Conservation (phyloP, 2,113 vertebrate species). For the Syrmaticus mikado region DNA sequence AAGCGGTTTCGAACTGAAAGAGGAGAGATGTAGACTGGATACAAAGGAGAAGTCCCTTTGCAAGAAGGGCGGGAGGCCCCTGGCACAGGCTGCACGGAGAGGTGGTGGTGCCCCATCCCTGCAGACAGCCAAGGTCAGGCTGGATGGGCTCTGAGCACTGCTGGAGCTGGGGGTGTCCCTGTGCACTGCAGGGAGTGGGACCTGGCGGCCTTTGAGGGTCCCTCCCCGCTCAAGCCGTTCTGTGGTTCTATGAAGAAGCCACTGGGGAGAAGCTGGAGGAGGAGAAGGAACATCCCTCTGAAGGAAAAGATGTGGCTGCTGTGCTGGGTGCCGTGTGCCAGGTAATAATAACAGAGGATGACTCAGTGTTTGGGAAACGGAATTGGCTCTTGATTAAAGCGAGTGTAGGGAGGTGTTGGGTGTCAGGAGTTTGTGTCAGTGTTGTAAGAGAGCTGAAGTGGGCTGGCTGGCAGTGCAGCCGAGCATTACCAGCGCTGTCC, state of each 20-base stretch:
- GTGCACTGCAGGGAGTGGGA: too few relatives aligned
- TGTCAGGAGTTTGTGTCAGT: not conserved
- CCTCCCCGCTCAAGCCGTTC: not conserved
- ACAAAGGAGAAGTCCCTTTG: too few relatives aligned
- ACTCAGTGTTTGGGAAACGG: conserved; percentile 42
- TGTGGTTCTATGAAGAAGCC: not conserved
- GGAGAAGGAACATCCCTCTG: not conserved
- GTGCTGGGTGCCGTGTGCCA: not conserved
- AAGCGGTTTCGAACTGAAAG: too few relatives aligned
- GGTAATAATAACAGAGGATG: conserved; percentile 6
- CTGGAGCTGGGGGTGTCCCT: too few relatives aligned
- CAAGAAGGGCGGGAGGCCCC: too few relatives aligned
- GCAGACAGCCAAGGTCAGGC: too few relatives aligned
- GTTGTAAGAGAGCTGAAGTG: not conserved
- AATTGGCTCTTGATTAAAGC: conserved; percentile 16
- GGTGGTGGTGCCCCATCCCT: too few relatives aligned
- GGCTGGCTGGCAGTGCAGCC: not conserved
- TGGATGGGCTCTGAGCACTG: too few relatives aligned
- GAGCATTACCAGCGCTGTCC: fast-evolving
- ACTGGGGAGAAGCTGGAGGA: not conserved
- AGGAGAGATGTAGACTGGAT: too few relatives aligned
- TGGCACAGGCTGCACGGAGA: too few relatives aligned
- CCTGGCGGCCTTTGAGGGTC: not conserved
- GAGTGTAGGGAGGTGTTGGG: not conserved
- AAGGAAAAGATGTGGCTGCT: conserved; percentile 29